These are phyloP conservation scores for Protaetia brevitarsis DNA, from an alignment of 1,140 invertebrate genomes.

Conservation along the genomic window DNA sequence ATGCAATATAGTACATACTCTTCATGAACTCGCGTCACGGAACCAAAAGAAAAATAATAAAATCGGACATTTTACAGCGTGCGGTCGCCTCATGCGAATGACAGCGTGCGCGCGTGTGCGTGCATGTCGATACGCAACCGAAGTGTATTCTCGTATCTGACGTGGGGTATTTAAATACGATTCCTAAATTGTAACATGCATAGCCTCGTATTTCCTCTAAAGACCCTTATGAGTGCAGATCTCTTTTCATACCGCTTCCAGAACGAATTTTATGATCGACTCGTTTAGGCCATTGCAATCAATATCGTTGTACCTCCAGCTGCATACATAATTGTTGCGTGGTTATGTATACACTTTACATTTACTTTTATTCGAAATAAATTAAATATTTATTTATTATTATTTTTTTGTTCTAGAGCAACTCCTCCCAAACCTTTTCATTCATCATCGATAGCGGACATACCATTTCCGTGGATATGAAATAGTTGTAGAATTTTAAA, in stretches of 20 bases:
- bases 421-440: too few relatives aligned
- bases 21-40: background rate
- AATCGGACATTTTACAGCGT: background rate
- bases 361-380: too few relatives aligned
- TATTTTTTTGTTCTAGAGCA: too few relatives aligned
- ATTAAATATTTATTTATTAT: too few relatives aligned
- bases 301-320: background rate
- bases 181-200: background rate
- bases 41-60: conserved; percentile 8
- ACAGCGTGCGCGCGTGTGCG: background rate
- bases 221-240: conserved; percentile 12
- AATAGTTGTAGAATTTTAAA: too few relatives aligned
- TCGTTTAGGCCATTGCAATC: background rate
- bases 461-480: too few relatives aligned
- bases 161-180: conserved; percentile 4
- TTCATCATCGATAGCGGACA: too few relatives aligned
- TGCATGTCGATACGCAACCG: background rate
- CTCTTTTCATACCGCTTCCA: background rate
- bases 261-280: conserved; percentile 7
- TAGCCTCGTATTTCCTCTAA: conserved; percentile 10
- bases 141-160: background rate
- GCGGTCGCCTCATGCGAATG: background rate
- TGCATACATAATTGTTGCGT: too few relatives aligned
- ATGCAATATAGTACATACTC: background rate
- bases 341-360: too few relatives aligned